Conservation (phyloP, 2,113 vertebrate species). For the Gorsachius goisagi region DNA sequence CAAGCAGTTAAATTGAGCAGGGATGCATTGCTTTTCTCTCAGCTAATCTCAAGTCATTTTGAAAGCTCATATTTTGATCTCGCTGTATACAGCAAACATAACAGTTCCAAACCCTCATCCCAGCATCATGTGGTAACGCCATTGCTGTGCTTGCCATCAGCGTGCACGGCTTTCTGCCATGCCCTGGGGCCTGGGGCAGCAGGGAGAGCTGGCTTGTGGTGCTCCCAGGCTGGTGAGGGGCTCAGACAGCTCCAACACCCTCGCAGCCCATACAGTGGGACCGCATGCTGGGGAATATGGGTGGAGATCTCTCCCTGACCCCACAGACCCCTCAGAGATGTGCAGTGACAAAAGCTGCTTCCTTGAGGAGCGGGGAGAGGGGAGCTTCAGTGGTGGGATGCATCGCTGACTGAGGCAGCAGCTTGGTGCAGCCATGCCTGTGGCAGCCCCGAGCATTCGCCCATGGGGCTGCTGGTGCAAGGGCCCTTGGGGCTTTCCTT, state of each 20-base stretch:
- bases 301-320: neutral
- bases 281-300: rapidly evolving
- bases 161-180: neutral
- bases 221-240: neutral
- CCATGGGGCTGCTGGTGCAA: rapidly evolving
- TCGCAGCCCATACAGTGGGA: neutral
- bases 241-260: neutral
- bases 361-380: neutral
- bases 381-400: rapidly evolving
- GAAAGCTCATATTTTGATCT: neutral
- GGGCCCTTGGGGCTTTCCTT: neutral
- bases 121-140: neutral
- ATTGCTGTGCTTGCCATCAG: neutral
- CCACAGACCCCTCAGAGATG: neutral
- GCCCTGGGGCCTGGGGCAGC: rapidly evolving
- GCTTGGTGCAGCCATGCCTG: neutral
- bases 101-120: neutral
- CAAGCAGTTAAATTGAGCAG: neutral
- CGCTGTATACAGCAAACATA: neutral
- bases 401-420: neutral
- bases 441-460: neutral
- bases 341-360: neutral
- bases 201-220: neutral
- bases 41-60: neutral
- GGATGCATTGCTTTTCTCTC: neutral